A percentile compares a stretch with the other conserved stretches of the same genome.
phyloP scores from a whole-genome alignment of 2,888 invertebrate species.

The Archaeoteleia sp. region DNA sequence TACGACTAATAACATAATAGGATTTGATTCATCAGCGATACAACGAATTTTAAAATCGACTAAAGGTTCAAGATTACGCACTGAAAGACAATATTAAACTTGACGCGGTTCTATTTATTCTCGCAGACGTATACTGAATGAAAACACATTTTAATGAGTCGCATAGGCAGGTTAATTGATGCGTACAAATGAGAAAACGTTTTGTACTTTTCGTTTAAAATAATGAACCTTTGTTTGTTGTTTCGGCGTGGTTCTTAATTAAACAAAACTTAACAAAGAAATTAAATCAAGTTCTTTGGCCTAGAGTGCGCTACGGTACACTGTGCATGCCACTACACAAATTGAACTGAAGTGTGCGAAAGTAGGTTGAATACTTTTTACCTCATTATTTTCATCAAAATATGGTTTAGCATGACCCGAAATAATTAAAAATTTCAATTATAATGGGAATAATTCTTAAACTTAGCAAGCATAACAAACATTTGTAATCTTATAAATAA shows the following conservation, averaged over 20 bases:
- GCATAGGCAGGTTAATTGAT: neutral
- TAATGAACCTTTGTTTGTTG: conserved; percentile 12
- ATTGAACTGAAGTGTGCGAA: conserved; percentile 22
- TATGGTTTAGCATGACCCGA: conserved; percentile 27
- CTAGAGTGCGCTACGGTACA: conserved; percentile 7
- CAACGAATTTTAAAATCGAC: conserved; percentile 31
- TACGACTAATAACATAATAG: conserved; percentile 36
- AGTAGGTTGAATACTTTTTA: conserved; percentile 22
- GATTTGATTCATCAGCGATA: conserved; percentile 33
- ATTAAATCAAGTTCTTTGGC: conserved; percentile 17
- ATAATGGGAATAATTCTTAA: neutral
- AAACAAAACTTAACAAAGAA: conserved; percentile 23
- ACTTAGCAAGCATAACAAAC: conserved; percentile 1
- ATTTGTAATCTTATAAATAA: too few relatives aligned
- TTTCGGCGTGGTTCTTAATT: conserved; percentile 12
- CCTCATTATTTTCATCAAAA: conserved; percentile 27
- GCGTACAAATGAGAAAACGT: neutral
- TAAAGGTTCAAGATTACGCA: conserved; percentile 8
- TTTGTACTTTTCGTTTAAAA: conserved; percentile 8
- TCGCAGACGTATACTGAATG: too few relatives aligned
- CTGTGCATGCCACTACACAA: conserved; percentile 30
- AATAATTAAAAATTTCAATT: conserved; percentile 7
- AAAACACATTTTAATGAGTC: too few relatives aligned
- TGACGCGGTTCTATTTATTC: too few relatives aligned
- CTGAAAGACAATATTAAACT: neutral